Evolutionary conservation across 2,113 vertebrate genomes (phyloP).

Genomic region (Periophthalmus modestus): DNA sequence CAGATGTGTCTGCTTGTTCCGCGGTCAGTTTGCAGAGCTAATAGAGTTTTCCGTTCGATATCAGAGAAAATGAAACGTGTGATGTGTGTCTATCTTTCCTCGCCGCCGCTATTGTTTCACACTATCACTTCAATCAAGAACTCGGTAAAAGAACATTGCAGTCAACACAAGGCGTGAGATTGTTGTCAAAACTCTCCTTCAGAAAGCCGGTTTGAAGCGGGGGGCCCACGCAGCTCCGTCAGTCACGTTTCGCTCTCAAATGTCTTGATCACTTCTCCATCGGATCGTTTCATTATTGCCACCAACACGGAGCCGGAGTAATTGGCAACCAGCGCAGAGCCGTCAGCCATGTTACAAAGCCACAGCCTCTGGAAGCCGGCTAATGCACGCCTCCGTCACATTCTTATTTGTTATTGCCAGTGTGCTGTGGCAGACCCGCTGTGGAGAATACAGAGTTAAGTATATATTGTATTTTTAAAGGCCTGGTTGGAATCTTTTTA

Average conservation of each 20-base stretch:
- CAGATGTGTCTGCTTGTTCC: conserved; percentile 53
- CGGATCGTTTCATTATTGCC: neutral
- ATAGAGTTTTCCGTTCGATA: conserved; percentile 63
- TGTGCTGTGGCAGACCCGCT: neutral
- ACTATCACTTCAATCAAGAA: conserved; percentile 28
- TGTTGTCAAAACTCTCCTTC: conserved; percentile 7
- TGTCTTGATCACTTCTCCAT: conserved; percentile 7
- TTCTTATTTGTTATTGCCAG: neutral
- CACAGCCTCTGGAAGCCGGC: neutral
- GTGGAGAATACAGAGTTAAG: neutral
- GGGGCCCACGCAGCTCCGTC: neutral
- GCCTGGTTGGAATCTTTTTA: neutral
- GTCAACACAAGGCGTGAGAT: conserved; percentile 16
- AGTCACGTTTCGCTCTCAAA: neutral
- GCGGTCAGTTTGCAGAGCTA: conserved; percentile 64
- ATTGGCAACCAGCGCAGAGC: neutral
- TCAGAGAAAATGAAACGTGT: conserved; percentile 46
- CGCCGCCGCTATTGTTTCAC: conserved; percentile 8
- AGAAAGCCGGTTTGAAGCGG: neutral
- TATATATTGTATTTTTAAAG: neutral
- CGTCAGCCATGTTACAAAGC: neutral
- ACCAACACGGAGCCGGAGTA: neutral
- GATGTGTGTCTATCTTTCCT: conserved; percentile 44
- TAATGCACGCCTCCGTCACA: neutral
- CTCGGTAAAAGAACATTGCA: conserved; percentile 6